These are phyloP conservation scores for Drosophila yakuba DNA, from an alignment of 1,140 invertebrate species.

Conservation along the genomic window DNA sequence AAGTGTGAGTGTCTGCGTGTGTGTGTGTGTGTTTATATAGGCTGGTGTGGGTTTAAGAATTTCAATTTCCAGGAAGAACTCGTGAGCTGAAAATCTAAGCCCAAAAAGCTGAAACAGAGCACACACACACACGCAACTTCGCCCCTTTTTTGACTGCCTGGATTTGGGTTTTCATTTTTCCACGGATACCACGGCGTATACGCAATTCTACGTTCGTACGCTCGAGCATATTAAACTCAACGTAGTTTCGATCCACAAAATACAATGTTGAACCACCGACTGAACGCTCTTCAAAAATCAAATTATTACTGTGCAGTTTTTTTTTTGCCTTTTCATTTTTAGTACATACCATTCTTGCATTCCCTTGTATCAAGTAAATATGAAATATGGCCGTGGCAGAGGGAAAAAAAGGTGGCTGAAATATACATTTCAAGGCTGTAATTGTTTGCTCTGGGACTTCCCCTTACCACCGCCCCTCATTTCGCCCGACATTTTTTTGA, in stretches of 20 bases:
- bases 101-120: constrained; percentile 33
- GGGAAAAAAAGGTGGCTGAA: constrained; percentile 24
- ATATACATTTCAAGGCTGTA: constrained; percentile 51
- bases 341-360: neutral
- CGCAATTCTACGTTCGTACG: constrained; percentile 18
- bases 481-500: constrained; percentile 19
- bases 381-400: constrained; percentile 27
- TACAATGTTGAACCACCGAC: constrained; percentile 19
- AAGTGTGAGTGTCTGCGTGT: neutral
- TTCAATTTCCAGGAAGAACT: constrained; percentile 63
- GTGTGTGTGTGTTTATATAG: constrained; percentile 7
- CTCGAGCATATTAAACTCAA: constrained; percentile 40
- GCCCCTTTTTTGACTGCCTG: constrained; percentile 9
- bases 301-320: constrained; percentile 38
- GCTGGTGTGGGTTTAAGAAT: constrained; percentile 25
- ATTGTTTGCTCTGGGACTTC: constrained; percentile 53
- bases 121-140: neutral
- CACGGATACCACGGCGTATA: constrained; percentile 35
- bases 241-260: constrained; percentile 26
- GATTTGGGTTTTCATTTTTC: constrained; percentile 15
- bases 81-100: constrained; percentile 31
- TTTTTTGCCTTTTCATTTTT: neutral
- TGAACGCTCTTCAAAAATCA: constrained; percentile 55
- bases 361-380: constrained; percentile 29
- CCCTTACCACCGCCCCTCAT: neutral